Evolutionary conservation across 2,888 invertebrate genomes (phyloP).

Genomic region (Mystacides longicornis): DNA sequence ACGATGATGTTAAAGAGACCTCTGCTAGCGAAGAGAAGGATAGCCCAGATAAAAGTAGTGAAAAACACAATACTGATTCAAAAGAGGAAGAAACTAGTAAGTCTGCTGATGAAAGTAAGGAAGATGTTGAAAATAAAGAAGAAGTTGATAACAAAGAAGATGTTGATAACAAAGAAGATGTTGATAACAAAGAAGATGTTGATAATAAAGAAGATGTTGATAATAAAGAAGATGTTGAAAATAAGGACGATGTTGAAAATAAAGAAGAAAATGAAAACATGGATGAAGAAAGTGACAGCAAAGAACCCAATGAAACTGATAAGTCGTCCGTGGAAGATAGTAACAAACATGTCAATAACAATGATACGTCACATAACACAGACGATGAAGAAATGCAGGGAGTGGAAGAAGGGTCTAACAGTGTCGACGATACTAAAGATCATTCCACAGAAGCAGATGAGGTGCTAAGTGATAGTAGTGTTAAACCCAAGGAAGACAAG

Average conservation of each 20-base stretch:
- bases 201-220: background rate
- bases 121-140: conserved; percentile 16
- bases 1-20: conserved; percentile 2
- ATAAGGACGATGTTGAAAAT: conserved; percentile 5
- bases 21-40: background rate
- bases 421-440: conserved; percentile 1
- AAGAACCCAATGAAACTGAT: background rate
- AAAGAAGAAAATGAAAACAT: background rate
- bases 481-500: background rate
- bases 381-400: background rate
- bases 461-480: background rate
- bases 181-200: conserved; percentile 9
- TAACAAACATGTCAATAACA: too few species aligned
- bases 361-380: background rate
- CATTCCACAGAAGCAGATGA: background rate
- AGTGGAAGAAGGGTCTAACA: background rate
- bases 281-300: background rate
- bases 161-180: conserved; percentile 15
- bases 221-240: conserved; percentile 3
- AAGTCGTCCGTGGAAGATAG: background rate
- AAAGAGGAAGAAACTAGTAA: conserved; percentile 2
- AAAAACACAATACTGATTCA: background rate
- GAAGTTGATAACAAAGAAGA: conserved; percentile 11
- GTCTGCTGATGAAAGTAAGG: conserved; percentile 14
- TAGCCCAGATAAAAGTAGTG: background rate